Conservation (phyloP, 35 echinoderm and acorn worm genomes). For the Anneissia japonica region DNA sequence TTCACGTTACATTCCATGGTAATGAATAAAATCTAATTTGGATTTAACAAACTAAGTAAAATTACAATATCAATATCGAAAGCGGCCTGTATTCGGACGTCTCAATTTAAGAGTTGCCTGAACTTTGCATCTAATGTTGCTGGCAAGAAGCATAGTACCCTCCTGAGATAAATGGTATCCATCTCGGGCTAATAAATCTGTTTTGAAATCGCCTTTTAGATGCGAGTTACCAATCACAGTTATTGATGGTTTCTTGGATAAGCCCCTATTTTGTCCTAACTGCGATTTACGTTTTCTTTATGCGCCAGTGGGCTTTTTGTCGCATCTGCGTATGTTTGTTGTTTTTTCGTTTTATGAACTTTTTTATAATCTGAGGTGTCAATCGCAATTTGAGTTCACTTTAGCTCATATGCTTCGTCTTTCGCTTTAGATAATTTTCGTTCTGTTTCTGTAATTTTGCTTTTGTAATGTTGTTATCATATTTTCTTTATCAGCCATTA, state of each 20-base stretch:
- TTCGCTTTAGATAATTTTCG: not conserved
- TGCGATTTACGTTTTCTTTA: not conserved
- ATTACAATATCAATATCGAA: not conserved
- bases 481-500: not conserved
- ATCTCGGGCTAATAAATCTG: not conserved
- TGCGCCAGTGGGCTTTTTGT: not conserved
- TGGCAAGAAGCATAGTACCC: not conserved
- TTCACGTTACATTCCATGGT: too few species aligned
- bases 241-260: not conserved
- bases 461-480: not conserved
- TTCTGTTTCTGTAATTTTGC: not conserved
- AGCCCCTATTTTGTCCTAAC: not conserved
- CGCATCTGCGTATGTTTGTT: not conserved
- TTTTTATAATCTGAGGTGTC: not conserved
- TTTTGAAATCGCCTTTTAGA: not conserved
- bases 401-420: not conserved
- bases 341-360: not conserved
- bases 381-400: not conserved
- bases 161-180: not conserved
- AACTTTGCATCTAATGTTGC: slow-evolving; percentile 4
- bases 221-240: slow-evolving; percentile 2
- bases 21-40: too few species aligned
- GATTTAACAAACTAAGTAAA: too few species aligned
- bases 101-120: not conserved
- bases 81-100: not conserved